phyloP scores from a whole-genome alignment of 2,888 invertebrate genomes.

The Chalcis sispes region DNA sequence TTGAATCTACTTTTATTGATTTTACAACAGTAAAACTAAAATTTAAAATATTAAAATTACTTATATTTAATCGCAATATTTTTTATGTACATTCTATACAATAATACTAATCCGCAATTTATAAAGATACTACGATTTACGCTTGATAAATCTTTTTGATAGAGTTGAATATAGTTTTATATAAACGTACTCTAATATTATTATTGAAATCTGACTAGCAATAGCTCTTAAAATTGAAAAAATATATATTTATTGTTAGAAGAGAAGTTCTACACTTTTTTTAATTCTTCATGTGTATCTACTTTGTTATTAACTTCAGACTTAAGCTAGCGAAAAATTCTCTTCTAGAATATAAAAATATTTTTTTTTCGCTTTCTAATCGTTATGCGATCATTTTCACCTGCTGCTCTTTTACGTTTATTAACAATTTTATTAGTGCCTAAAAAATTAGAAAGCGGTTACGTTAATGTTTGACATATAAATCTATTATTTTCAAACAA shows the following conservation, averaged over 20 bases:
- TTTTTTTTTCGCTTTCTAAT: conserved; percentile 27
- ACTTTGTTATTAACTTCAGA: not conserved
- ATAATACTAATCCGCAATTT: too few relatives aligned
- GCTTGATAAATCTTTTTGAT: too few relatives aligned
- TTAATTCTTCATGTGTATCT: not conserved
- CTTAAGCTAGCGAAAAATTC: not conserved
- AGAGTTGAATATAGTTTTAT: too few relatives aligned
- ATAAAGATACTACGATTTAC: too few relatives aligned
- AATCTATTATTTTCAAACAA: not conserved
- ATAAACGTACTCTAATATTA: conserved; percentile 35
- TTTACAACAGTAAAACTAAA: too few relatives aligned
- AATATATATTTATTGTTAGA: not conserved
- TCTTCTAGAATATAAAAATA: conserved; percentile 18
- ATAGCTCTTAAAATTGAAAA: conserved; percentile 9
- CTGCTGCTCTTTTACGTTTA: conserved; percentile 13
- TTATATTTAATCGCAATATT: too few relatives aligned
- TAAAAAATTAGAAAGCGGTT: not conserved
- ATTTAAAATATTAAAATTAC: not conserved
- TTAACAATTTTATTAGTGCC: not conserved
- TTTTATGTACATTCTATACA: too few relatives aligned
- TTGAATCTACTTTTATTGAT: too few relatives aligned
- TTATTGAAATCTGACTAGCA: conserved; percentile 48
- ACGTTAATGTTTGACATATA: not conserved
- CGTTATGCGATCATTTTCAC: not conserved
- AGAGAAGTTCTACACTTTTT: not conserved